A percentile compares a stretch with the other conserved stretches of the same genome.
Conservation (phyloP, 2,888 invertebrate species). For the Hoplodrina ambigua region DNA sequence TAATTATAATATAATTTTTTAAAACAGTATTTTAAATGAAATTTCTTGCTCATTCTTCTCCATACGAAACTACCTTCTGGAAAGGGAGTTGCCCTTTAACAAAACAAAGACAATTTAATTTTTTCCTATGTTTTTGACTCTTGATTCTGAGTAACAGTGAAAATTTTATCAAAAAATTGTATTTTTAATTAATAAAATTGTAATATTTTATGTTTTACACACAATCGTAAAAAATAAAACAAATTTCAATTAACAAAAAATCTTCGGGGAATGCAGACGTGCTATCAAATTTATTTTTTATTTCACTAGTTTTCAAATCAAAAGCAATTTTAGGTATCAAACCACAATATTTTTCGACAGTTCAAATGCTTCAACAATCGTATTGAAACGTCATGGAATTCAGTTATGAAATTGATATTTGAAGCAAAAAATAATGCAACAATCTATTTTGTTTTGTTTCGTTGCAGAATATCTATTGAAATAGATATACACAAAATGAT, state of each 20-base stretch:
- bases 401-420: slow-evolving; percentile 18
- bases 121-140: no score
- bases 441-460: slow-evolving; percentile 8
- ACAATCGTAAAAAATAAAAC: not conserved
- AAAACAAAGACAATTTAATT: no score
- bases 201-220: no score
- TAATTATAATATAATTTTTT: no score
- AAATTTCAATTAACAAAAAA: not conserved
- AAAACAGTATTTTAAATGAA: no score
- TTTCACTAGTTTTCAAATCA: slow-evolving; percentile 6
- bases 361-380: slow-evolving; percentile 12
- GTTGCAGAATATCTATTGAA: not conserved
- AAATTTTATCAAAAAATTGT: not conserved
- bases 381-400: slow-evolving; percentile 7
- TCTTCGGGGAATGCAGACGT: not conserved
- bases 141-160: no score
- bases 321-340: slow-evolving; percentile 24
- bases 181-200: no score
- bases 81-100: no score
- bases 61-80: no score
- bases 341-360: slow-evolving; percentile 6
- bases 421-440: slow-evolving; percentile 4
- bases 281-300: slow-evolving; percentile 1
- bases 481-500: not conserved
- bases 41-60: no score